These are phyloP conservation scores for Ornithoptera alexandrae DNA, from an alignment of 2,888 invertebrate genomes.

Conservation along the genomic window DNA sequence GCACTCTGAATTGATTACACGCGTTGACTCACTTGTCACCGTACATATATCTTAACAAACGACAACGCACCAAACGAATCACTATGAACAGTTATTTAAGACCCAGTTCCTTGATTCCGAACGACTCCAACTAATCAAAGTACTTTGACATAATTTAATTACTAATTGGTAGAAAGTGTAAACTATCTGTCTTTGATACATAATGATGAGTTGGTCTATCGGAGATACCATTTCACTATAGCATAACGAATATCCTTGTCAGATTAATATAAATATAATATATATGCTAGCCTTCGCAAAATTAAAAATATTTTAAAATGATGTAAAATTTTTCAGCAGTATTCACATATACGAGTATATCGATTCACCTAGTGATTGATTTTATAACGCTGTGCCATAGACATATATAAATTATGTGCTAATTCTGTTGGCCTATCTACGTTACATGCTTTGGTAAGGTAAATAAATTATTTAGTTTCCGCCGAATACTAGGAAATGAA, in stretches of 20 bases:
- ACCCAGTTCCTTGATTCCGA: neutral
- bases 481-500: constrained; percentile 1
- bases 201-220: neutral
- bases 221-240: neutral
- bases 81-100: constrained; percentile 14
- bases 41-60: constrained; percentile 22
- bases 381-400: neutral
- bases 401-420: constrained; percentile 10
- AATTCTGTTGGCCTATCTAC: constrained; percentile 12
- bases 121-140: neutral
- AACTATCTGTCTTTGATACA: neutral
- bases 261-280: neutral
- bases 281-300: neutral
- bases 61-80: constrained; percentile 15
- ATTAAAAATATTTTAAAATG: neutral
- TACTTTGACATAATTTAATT: neutral
- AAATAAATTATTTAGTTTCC: constrained; percentile 7
- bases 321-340: neutral
- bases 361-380: constrained; percentile 1
- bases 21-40: constrained; percentile 22
- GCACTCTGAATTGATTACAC: constrained; percentile 38
- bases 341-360: neutral
- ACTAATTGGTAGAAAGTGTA: constrained; percentile 2
- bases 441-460: constrained; percentile 4
- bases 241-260: neutral